Evolutionary conservation across 2,113 vertebrate species (phyloP).

Genomic region (Malurus melanocephalus): DNA sequence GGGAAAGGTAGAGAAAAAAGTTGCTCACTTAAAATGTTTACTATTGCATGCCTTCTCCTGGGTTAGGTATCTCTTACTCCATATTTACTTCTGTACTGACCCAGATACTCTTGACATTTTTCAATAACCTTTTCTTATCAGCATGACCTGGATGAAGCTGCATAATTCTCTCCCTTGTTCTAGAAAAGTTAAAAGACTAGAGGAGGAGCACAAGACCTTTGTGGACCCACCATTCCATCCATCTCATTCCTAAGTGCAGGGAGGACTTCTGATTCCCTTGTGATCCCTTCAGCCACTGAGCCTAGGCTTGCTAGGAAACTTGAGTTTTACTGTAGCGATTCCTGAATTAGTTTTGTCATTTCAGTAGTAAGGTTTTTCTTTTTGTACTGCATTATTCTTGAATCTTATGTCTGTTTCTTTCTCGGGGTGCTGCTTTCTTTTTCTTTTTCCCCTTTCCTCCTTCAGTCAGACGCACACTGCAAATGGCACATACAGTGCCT

Average conservation of each 20-base stretch:
- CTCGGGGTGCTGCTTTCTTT: background rate
- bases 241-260: accelerated
- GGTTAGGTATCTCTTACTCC: background rate
- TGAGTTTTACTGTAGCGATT: background rate
- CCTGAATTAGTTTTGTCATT: background rate
- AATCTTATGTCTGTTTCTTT: background rate
- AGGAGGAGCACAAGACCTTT: background rate
- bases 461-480: conserved; percentile 16
- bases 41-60: background rate
- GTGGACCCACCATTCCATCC: background rate
- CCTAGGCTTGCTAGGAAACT: background rate
- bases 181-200: background rate
- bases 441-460: background rate
- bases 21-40: background rate
- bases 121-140: background rate
- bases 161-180: background rate
- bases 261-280: background rate
- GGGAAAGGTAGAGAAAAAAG: background rate
- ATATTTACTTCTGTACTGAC: background rate
- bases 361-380: background rate
- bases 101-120: background rate
- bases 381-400: background rate
- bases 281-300: background rate
- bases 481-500: conserved; percentile 41
- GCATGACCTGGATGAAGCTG: background rate